Evolutionary conservation across 2,797 vertebrate species (phyloP), one percentile per base, ranked within the genome.

Genomic region (Pseudopleuronectes americanus): DNA sequence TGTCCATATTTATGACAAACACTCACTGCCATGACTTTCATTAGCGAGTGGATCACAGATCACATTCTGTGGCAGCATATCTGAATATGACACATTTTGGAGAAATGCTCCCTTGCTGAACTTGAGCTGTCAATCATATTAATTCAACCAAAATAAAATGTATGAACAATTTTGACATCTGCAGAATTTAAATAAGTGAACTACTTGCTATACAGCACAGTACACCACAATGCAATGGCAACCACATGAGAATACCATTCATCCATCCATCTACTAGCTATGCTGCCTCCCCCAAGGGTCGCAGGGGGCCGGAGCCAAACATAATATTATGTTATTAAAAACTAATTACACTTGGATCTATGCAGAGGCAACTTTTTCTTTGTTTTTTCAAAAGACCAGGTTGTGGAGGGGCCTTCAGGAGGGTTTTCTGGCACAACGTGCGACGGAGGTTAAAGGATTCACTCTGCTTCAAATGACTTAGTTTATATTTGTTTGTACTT

Each of bases 1-100:
- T 54, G 74, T 76, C 21, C 48, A 22, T 71, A 45, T 56, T 64
- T 64, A 57, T 21, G 10, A 45, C 38, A 38, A 57, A 70, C 26
- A 23, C 17, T 24, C 47, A n/a, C 26, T 45, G 68, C 7, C 19
- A 58, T 58, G 57, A 16, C 41, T 57, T 64, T 60, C 36, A 33
- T 17, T 49, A 33, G 63, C 57, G 19, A 26, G 12, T 41, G 57
- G n/a, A 59, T 74, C 43, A 36, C 33, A 36, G 26, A 28, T 28
- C 26, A 26, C 26, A 31, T 31, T 31, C 28, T 31, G 0, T 2
- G 7, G 7, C 28, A 2, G 28, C 8, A 31, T 31, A 31, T 31
- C 28, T 31, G 28, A 31, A 31, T 31, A 31, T 31, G 28, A 31
- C 28, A 31, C 28, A 8, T 31, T 31, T 31, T 31, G 28, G 28